These are phyloP conservation scores for Drosophila infuscata DNA, from an alignment of 2,888 invertebrate species.

Conservation along the genomic window DNA sequence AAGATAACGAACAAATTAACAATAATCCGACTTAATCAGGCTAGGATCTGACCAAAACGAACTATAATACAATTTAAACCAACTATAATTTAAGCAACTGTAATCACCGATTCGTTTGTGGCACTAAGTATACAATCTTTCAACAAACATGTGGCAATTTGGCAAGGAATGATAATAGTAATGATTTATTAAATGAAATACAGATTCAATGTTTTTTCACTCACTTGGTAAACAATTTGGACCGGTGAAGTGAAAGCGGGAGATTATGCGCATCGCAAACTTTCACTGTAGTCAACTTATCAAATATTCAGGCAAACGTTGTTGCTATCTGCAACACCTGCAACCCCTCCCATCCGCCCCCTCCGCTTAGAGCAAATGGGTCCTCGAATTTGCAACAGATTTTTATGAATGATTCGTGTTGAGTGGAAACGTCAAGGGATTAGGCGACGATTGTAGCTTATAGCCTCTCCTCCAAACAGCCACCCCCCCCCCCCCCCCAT, in stretches of 20 bases:
- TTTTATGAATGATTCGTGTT: conserved; percentile 63
- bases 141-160: neutral
- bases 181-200: neutral
- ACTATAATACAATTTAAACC: neutral
- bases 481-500: too few relatives aligned
- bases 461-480: neutral
- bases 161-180: neutral
- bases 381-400: conserved; percentile 32
- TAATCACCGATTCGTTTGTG: neutral
- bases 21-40: neutral
- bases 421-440: conserved; percentile 53
- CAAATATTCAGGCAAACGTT: conserved; percentile 24
- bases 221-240: neutral
- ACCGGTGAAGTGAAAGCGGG: conserved; percentile 1
- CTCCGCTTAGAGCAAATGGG: conserved; percentile 12
- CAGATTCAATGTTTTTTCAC: neutral
- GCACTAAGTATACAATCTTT: neutral
- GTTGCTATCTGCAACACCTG: conserved; percentile 1
- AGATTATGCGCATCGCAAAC: conserved; percentile 34
- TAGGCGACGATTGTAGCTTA: conserved; percentile 45
- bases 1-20: neutral
- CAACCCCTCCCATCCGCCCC: neutral
- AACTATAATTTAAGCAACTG: neutral
- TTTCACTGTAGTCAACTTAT: conserved; percentile 21
- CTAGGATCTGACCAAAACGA: neutral